A percentile compares a stretch with the other conserved stretches of the same genome.
Conservation (phyloP, 2,113 vertebrate species). For the Sinosuthora webbiana region DNA sequence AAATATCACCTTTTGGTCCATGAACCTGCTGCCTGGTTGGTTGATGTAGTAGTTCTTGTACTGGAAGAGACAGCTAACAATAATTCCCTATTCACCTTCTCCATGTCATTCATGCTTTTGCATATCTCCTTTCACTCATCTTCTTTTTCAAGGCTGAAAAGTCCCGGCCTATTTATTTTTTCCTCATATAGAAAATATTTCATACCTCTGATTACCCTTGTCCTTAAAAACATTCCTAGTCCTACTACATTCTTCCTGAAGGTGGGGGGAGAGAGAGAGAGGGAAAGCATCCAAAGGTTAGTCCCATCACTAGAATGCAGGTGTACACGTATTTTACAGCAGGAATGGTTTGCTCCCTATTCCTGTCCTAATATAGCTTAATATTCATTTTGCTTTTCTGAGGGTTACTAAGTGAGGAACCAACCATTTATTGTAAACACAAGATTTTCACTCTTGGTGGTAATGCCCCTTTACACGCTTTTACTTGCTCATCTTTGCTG, state of each 20-base stretch:
- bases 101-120: constrained; percentile 23
- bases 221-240: not conserved
- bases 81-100: constrained; percentile 3
- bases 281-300: not conserved
- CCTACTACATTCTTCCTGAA: not conserved
- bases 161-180: not conserved
- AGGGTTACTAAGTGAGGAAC: not conserved
- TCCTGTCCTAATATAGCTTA: not conserved
- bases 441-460: not conserved
- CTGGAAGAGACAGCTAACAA: not conserved
- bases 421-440: not conserved
- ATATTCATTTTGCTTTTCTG: not conserved
- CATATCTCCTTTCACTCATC: not conserved
- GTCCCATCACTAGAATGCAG: not conserved
- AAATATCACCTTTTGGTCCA: not conserved
- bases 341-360: not conserved
- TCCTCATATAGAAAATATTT: not conserved
- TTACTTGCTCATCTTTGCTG: not conserved
- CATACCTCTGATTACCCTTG: not conserved
- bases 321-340: not conserved
- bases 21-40: not conserved
- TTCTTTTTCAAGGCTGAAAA: not conserved
- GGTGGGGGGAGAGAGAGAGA: not conserved
- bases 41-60: not conserved
- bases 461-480: not conserved